A percentile compares a stretch with the other conserved stretches of the same genome.
phyloP scores from a whole-genome alignment of 2,888 invertebrate genomes.

The Platycheirus rosarum region DNA sequence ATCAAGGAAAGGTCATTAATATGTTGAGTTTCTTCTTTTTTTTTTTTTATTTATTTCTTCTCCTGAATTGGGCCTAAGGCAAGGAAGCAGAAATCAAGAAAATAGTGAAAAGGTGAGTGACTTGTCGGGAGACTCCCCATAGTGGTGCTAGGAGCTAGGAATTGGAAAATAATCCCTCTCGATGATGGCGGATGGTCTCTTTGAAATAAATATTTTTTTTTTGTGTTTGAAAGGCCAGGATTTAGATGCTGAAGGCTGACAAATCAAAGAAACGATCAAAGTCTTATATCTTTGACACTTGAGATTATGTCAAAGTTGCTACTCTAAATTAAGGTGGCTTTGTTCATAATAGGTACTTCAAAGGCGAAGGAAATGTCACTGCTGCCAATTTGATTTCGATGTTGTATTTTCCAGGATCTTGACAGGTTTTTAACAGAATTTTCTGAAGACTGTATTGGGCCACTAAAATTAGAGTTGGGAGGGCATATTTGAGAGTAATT shows the following conservation, averaged over 20 bases:
- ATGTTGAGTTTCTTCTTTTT: conserved; percentile 37
- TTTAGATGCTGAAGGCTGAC: conserved; percentile 28
- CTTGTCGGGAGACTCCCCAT: conserved; percentile 52
- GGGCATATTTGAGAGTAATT: no score
- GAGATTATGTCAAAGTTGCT: conserved; percentile 35
- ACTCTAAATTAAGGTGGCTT: conserved; percentile 5
- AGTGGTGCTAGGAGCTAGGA: conserved; percentile 26
- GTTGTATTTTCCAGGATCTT: background rate
- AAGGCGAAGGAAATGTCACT: background rate
- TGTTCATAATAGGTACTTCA: conserved; percentile 2
- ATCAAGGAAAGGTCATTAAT: conserved; percentile 68
- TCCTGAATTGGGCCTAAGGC: conserved; percentile 38
- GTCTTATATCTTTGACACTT: conserved; percentile 26
- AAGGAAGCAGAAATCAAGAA: conserved; percentile 4
- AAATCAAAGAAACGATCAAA: conserved; percentile 38
- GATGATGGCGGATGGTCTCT: conserved; percentile 28
- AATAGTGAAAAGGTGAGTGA: conserved; percentile 28
- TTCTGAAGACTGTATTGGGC: no score
- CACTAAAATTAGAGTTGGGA: no score
- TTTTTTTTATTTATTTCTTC: conserved; percentile 11
- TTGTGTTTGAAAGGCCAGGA: conserved; percentile 7
- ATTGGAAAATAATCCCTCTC: conserved; percentile 20
- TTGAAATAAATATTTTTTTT: conserved; percentile 45
- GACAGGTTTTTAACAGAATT: background rate
- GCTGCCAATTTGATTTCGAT: background rate